Base-by-base conservation (phyloP, 2,888 invertebrate genomes). In the Melangyna quadrimaculata region DNA sequence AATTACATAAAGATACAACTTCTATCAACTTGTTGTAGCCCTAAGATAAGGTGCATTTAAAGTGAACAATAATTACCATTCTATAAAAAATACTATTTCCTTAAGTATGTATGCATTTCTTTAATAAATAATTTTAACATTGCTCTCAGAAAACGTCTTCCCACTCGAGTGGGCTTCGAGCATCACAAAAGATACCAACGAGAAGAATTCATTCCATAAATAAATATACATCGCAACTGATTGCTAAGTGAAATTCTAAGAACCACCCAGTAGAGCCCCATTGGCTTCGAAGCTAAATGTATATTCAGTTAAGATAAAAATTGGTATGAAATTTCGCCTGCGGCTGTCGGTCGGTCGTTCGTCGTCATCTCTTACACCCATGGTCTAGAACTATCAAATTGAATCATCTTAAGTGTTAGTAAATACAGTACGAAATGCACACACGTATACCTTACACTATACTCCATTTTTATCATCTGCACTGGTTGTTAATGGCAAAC, bases 151-250 rank as follows among this genome's bases (percentile, higher is more conserved):
- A 51, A 51, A 51, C 51, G 14, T 51, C 9, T 51, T 24, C 51
- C n/a, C 51, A 14, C 5, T n/a, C 14, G n/a, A n/a, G n/a, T n/a
- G n/a, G n/a, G n/a, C n/a, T n/a, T n/a, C n/a, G n/a, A 51, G 14
- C n/a, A 27, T 19, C 19, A 45, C 45, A 24, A 27, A 51, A 51
- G 12, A 27, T 7, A 6, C n/a, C 51, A 8, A 0, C 3, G 51
- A 51, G n/a, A 51, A 7, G 5, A 51, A 51, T 24, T 27, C 1
- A 5, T 12, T 69, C 77, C 77, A 82, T 72, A 72, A 82, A 82
- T 82, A 82, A n/a, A n/a, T n/a, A n/a, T n/a, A n/a, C n/a, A n/a
- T n/a, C n/a, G 81, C 78, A 61, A 59, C 82, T 69, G 78, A 82
- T 78, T 72, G 78, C 81, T 82, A 72, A 78, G 82, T 78, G 78